Conservation (phyloP, 2,888 invertebrate species). For the Stegana nigrithorax region DNA sequence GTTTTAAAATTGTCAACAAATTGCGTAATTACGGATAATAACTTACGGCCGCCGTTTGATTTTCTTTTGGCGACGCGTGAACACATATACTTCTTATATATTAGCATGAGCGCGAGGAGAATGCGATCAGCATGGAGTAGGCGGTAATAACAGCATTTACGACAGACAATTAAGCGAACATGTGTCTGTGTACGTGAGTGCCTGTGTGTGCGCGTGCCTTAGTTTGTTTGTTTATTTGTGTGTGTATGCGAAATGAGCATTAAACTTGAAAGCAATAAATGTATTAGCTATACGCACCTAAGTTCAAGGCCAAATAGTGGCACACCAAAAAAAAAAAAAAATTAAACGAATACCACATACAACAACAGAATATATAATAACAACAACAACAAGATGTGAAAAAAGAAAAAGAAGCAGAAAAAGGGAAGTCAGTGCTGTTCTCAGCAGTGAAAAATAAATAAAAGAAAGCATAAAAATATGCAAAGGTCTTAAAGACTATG, state of each 20-base stretch:
- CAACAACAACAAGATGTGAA: neutral
- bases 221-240: too few relatives aligned
- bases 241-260: slow-evolving; percentile 38
- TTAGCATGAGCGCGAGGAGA: too few relatives aligned
- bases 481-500: too few relatives aligned
- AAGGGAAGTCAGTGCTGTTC: too few relatives aligned
- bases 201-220: slow-evolving; percentile 22
- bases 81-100: too few relatives aligned
- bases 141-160: too few relatives aligned
- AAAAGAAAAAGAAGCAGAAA: neutral
- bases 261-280: slow-evolving; percentile 20
- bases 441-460: neutral
- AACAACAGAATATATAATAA: neutral
- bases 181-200: slow-evolving; percentile 27
- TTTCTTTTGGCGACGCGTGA: too few relatives aligned
- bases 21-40: slow-evolving; percentile 56
- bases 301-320: slow-evolving; percentile 53
- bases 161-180: too few relatives aligned
- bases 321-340: neutral
- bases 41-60: too few relatives aligned
- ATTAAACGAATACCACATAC: neutral
- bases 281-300: slow-evolving; percentile 34
- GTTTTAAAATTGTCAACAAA: slow-evolving; percentile 25
- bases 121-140: too few relatives aligned
- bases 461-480: neutral